phyloP scores from a whole-genome alignment of 2,888 invertebrate genomes.

The Rutpela maculata region DNA sequence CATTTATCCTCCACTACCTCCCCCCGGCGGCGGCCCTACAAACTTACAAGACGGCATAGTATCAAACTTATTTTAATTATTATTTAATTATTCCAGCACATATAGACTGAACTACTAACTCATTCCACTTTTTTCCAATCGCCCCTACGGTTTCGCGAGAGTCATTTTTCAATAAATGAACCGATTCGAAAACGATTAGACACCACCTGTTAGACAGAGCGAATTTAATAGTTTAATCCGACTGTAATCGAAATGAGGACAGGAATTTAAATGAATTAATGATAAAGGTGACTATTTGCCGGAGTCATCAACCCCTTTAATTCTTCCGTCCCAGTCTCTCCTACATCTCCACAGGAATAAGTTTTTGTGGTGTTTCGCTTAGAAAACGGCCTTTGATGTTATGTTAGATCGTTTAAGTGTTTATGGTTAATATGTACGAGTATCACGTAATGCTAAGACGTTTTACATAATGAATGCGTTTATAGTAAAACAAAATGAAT shows the following conservation, averaged over 20 bases:
- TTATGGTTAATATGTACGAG: conserved; percentile 55
- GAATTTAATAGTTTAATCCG: neutral
- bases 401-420: conserved; percentile 57
- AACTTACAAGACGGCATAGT: too few relatives aligned
- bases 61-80: too few relatives aligned
- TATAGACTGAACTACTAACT: too few relatives aligned
- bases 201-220: neutral
- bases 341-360: conserved; percentile 52
- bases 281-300: neutral
- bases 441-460: conserved; percentile 52
- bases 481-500: conserved; percentile 34
- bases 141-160: neutral
- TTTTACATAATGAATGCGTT: conserved; percentile 39
- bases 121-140: neutral
- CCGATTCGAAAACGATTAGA: neutral
- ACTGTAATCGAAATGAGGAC: neutral
- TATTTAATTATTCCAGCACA: too few relatives aligned
- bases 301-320: neutral
- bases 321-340: conserved; percentile 13
- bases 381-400: conserved; percentile 54
- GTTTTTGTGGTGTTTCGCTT: conserved; percentile 49
- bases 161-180: neutral
- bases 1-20: too few relatives aligned
- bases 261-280: neutral
- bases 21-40: too few relatives aligned